phyloP scores from a whole-genome alignment of 2,113 vertebrate species.

The Pantherophis guttatus region DNA sequence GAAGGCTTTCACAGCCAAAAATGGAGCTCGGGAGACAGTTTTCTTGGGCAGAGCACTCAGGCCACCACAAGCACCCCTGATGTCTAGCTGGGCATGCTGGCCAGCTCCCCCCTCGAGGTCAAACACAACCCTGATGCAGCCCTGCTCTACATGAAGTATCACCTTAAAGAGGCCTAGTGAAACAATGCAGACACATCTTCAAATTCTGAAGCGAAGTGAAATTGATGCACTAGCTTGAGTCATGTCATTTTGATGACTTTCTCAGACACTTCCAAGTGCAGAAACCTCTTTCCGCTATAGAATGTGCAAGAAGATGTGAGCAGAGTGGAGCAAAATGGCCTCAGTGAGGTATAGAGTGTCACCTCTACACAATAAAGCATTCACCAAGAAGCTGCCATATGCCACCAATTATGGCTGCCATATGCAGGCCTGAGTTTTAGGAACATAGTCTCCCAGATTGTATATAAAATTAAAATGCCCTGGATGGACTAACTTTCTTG shows the following conservation, averaged over 20 bases:
- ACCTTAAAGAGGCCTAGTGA: background rate
- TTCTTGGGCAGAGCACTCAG: too few species aligned
- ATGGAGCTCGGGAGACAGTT: too few species aligned
- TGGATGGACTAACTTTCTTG: background rate
- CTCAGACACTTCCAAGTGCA: background rate
- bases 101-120: too few species aligned
- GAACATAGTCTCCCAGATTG: background rate
- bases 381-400: background rate
- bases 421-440: background rate
- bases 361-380: background rate
- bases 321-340: background rate
- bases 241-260: background rate
- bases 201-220: background rate
- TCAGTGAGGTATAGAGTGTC: background rate
- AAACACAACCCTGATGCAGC: too few species aligned
- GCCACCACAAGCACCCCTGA: too few species aligned
- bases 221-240: background rate
- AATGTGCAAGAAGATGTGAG: background rate
- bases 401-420: background rate
- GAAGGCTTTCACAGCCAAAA: too few species aligned
- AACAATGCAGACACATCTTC: background rate
- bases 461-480: background rate
- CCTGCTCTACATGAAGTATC: background rate
- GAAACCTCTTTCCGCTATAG: background rate
- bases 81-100: fast-evolving